These are phyloP conservation scores for Dipodomys merriami DNA, from an alignment of 2,113 vertebrate species.

Conservation along the genomic window DNA sequence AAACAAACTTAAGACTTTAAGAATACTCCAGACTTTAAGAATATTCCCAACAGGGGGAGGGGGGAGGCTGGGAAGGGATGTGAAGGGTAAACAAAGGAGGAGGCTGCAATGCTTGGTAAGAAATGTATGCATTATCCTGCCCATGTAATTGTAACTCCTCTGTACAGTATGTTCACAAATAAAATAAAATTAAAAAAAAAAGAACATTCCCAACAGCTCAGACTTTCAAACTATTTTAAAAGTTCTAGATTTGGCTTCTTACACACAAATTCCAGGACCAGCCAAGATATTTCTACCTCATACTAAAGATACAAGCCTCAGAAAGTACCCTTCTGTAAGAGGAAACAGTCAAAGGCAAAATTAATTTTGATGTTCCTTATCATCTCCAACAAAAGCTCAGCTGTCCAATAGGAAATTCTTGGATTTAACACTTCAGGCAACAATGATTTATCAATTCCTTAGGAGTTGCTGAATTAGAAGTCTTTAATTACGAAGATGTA, in stretches of 20 bases:
- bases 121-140: no score
- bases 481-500: slow-evolving; percentile 7
- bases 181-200: no score
- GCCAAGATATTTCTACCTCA: slow-evolving; percentile 23
- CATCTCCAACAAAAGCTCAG: not conserved
- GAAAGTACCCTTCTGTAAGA: not conserved
- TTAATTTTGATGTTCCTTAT: slow-evolving; percentile 18
- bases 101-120: no score
- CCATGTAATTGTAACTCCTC: no score
- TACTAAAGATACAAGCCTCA: slow-evolving; percentile 22
- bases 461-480: not conserved
- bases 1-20: slow-evolving; percentile 42
- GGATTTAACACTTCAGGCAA: no score
- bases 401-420: no score
- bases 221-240: slow-evolving; percentile 3
- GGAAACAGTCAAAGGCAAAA: not conserved
- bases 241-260: slow-evolving; percentile 6
- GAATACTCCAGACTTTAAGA: not conserved
- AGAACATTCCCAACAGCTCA: not conserved
- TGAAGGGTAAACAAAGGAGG: no score
- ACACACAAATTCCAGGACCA: slow-evolving; percentile 39
- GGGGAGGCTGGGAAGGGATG: no score
- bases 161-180: no score
- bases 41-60: not conserved
- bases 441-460: no score